These are phyloP conservation scores for Diplodus sargus DNA, from an alignment of 2,797 vertebrate species.

Conservation along the genomic window DNA sequence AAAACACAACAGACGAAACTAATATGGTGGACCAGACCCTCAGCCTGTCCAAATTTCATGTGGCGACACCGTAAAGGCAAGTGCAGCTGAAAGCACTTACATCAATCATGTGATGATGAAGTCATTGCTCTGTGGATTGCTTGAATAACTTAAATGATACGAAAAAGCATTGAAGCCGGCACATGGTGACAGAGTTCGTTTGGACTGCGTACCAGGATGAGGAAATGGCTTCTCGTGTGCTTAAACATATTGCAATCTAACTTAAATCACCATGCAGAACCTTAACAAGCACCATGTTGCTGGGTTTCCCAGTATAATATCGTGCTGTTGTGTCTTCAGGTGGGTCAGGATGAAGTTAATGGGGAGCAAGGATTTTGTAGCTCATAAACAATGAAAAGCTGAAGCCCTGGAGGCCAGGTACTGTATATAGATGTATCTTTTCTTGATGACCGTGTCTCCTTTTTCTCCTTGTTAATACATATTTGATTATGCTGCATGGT, in stretches of 20 bases:
- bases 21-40: constrained; percentile 30
- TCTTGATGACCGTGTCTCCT: constrained; percentile 28
- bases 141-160: constrained; percentile 49
- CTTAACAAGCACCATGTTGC: constrained; percentile 18
- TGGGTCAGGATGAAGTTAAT: constrained; percentile 21
- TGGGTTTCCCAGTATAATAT: background rate
- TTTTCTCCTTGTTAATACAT: constrained; percentile 24
- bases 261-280: constrained; percentile 13
- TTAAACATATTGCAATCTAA: constrained; percentile 18
- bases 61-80: constrained; percentile 29
- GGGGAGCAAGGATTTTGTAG: constrained; percentile 12
- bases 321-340: constrained; percentile 12
- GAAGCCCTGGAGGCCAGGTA: constrained; percentile 1
- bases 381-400: constrained; percentile 20
- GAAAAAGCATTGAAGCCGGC: constrained; percentile 33
- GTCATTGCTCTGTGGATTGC: constrained; percentile 44
- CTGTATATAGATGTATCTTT: constrained; percentile 16
- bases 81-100: constrained; percentile 68
- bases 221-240: constrained; percentile 4
- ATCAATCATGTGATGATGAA: constrained; percentile 49
- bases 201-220: constrained; percentile 10
- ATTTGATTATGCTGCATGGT: constrained; percentile 31
- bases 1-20: constrained; percentile 41
- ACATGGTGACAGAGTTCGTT: constrained; percentile 30
- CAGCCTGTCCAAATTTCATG: constrained; percentile 28